These are phyloP conservation scores for Augochlorella aurata DNA, from an alignment of 2,888 invertebrate genomes.

Conservation along the genomic window DNA sequence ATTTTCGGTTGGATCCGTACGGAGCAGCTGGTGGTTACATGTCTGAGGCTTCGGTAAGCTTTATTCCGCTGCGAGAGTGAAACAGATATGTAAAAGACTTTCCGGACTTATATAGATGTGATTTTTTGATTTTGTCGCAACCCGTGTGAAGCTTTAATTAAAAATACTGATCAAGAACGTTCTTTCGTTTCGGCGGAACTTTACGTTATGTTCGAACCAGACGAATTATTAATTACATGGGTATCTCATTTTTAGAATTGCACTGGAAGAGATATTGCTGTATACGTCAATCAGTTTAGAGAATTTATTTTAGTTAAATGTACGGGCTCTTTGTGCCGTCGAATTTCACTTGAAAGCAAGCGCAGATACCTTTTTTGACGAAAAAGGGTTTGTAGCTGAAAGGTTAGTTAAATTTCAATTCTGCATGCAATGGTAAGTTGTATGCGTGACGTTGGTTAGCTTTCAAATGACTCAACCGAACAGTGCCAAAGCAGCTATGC, in stretches of 20 bases:
- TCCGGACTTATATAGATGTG: background rate
- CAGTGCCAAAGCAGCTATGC: background rate
- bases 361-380: too few relatives aligned
- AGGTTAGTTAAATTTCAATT: too few relatives aligned
- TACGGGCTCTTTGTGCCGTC: too few relatives aligned
- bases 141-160: background rate
- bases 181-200: background rate
- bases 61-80: background rate
- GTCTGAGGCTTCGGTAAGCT: slow-evolving; percentile 3
- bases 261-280: too few relatives aligned
- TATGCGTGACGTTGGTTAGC: background rate
- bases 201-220: background rate
- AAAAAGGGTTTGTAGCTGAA: too few relatives aligned
- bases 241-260: too few relatives aligned
- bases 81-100: background rate
- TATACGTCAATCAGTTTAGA: too few relatives aligned
- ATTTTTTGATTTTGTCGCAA: background rate
- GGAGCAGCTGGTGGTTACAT: slow-evolving; percentile 15
- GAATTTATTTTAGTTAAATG: too few relatives aligned
- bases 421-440: too few relatives aligned
- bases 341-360: too few relatives aligned
- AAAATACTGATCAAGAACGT: background rate
- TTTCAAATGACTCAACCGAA: background rate
- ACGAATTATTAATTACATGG: too few relatives aligned
- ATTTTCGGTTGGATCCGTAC: background rate